Evolutionary conservation across 2,888 invertebrate species (phyloP).

Genomic region (Sinohyriopsis cumingii): DNA sequence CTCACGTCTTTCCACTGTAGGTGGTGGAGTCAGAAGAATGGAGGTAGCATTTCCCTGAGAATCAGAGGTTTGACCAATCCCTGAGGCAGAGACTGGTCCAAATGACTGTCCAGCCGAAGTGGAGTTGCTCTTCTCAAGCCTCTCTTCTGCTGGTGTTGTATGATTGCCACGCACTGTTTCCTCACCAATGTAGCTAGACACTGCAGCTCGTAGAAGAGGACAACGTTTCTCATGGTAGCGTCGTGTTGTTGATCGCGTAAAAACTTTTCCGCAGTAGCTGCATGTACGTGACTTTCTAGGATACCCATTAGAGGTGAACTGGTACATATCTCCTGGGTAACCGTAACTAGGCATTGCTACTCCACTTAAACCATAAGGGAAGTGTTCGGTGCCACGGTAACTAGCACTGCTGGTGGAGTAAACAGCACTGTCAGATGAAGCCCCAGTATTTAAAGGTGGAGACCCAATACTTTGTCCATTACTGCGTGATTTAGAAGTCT

Average conservation of each 20-base stretch:
- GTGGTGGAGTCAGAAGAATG: constrained; percentile 35
- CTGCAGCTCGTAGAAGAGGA: constrained; percentile 59
- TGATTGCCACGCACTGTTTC: constrained; percentile 20
- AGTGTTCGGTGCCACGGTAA: constrained; percentile 44
- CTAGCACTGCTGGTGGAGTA: constrained; percentile 37
- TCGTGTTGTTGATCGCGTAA: constrained; percentile 65
- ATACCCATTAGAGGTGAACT: constrained; percentile 63
- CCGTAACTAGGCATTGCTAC: constrained; percentile 63
- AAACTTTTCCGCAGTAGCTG: constrained; percentile 63
- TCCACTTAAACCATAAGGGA: constrained; percentile 64
- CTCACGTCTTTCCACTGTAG: constrained; percentile 25
- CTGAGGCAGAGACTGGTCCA: constrained; percentile 31
- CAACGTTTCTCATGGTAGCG: constrained; percentile 66
- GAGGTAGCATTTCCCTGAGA: constrained; percentile 48
- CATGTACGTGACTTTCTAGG: constrained; percentile 64
- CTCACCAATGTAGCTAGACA: constrained; percentile 52
- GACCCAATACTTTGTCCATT: constrained; percentile 34
- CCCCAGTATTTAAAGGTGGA: constrained; percentile 17
- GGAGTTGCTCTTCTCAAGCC: constrained; percentile 34
- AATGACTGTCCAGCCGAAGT: constrained; percentile 18
- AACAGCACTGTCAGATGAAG: constrained; percentile 15
- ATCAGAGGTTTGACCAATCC: constrained; percentile 34
- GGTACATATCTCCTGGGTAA: constrained; percentile 60
- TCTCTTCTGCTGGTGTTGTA: constrained; percentile 18
- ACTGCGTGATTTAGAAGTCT: constrained; percentile 32